Base-by-base conservation (phyloP, 2,797 vertebrate genomes). In the Periparus ater region DNA sequence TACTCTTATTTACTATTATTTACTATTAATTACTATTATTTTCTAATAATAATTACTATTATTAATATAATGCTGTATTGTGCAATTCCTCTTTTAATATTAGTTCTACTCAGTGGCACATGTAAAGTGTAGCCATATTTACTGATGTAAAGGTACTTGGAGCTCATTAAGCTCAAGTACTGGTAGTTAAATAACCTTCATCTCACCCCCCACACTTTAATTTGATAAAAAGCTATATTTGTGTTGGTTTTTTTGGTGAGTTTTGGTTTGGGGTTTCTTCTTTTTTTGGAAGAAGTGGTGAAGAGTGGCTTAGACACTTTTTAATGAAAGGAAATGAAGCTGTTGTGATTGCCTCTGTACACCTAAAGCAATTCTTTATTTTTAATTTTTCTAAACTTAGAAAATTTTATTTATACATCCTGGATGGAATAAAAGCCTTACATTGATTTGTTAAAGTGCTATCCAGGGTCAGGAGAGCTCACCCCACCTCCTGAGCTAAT, bases 381-480 rank as follows among this genome's bases (percentile, higher is more conserved):
- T 40, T 40, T 40, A 40, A 40, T 40, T 40, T 13, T 40, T 40
- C 38, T 40, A 40, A 40, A 40, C 38, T 13, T 85, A 76, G 75
- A 76, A 84, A 91, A 44, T 68, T 91, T 94, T 67, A 51, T 26
- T 75, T 40, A 44, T 54, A 38, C 27, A 23, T 75, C 62, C 53
- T 66, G 44, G 75, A 72, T 80, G n/a, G 22, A 42, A 78, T 74
- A 73, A 45, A 73, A 11, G 3, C 11, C 17, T 23, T 51, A 14
- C 71, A 40, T 3, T 66, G 70, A 82, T 95, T 88, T 95, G 57
- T 88, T 73, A 86, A 62, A 91, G 60, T 63, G 42, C 63, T 93
- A 6, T 58, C 30, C 42, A 77, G 67, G 63, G 75, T 85, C 58
- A 91, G 78, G 63, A 82, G 85, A 89, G 45, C 80, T 89, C 63